A percentile compares a stretch with the other conserved stretches of the same genome.
phyloP scores from a whole-genome alignment of 2,888 invertebrate species.

The Melinaea menophilus region DNA sequence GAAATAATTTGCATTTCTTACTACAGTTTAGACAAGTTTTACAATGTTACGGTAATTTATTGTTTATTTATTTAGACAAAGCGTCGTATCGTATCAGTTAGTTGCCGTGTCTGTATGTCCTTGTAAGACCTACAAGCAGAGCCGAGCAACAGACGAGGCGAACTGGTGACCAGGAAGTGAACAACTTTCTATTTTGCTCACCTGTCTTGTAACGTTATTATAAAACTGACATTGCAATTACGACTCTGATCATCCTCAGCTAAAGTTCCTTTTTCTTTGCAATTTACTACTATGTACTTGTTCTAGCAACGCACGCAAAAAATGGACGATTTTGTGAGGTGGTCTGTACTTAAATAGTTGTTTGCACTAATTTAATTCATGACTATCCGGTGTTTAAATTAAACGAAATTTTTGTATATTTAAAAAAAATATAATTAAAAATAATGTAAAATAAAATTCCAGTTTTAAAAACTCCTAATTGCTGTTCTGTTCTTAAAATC shows the following conservation, averaged over 20 bases:
- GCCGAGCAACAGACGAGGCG: conserved; percentile 54
- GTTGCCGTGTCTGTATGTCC: conserved; percentile 32
- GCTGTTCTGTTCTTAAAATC: not conserved
- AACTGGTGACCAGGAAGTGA: conserved; percentile 73
- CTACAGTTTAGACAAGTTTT: conserved; percentile 19
- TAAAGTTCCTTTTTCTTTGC: conserved; percentile 29
- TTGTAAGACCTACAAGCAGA: conserved; percentile 42
- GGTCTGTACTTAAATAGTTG: conserved; percentile 16
- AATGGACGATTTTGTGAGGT: conserved; percentile 19
- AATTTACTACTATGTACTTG: not conserved
- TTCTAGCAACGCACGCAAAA: conserved; percentile 28
- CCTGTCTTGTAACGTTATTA: conserved; percentile 61
- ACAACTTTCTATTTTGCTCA: conserved; percentile 77
- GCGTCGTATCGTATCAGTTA: conserved; percentile 5
- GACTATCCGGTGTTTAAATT: not conserved
- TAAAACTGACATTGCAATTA: conserved; percentile 29
- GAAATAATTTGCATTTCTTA: conserved; percentile 20
- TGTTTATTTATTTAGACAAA: not conserved
- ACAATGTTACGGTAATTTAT: conserved; percentile 11
- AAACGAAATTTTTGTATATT: too few relatives aligned
- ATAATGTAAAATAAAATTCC: not conserved
- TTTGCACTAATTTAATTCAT: conserved; percentile 2
- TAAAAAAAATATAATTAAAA: too few relatives aligned
- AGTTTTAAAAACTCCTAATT: not conserved
- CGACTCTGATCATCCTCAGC: not conserved